These are phyloP conservation scores for Melanocharis versteri DNA, from an alignment of 2,113 vertebrate genomes.

Conservation along the genomic window DNA sequence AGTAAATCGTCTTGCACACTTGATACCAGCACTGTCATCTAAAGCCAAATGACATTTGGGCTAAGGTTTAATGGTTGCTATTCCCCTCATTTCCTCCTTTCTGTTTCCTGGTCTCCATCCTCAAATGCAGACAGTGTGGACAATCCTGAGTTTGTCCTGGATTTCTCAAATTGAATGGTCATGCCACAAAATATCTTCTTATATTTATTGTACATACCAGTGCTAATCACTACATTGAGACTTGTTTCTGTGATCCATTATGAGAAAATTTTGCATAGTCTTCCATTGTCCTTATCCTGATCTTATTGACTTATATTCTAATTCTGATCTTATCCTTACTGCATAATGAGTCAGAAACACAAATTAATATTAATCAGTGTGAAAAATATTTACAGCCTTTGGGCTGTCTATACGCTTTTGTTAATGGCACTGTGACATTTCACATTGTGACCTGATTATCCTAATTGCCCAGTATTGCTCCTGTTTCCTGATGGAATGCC, in stretches of 20 bases:
- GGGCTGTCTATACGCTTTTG: not conserved
- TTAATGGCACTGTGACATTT: not conserved
- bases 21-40: not conserved
- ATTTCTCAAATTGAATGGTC: not conserved
- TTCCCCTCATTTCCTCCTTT: not conserved
- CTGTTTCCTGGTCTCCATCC: not conserved
- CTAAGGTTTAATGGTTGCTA: not conserved
- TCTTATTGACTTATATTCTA: not conserved
- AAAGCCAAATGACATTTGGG: not conserved
- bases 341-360: not conserved
- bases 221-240: not conserved
- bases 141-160: not conserved
- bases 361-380: not conserved
- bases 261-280: not conserved
- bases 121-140: rapidly evolving
- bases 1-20: not conserved
- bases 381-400: not conserved
- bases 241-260: not conserved
- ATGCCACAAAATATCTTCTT: not conserved
- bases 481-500: not conserved
- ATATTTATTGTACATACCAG: not conserved
- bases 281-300: not conserved
- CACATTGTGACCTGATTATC: not conserved
- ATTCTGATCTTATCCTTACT: not conserved
- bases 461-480: not conserved